Evolutionary conservation across 2,888 invertebrate species (phyloP), one percentile per base, ranked within the genome.

Genomic region (Metacarcinus magister): DNA sequence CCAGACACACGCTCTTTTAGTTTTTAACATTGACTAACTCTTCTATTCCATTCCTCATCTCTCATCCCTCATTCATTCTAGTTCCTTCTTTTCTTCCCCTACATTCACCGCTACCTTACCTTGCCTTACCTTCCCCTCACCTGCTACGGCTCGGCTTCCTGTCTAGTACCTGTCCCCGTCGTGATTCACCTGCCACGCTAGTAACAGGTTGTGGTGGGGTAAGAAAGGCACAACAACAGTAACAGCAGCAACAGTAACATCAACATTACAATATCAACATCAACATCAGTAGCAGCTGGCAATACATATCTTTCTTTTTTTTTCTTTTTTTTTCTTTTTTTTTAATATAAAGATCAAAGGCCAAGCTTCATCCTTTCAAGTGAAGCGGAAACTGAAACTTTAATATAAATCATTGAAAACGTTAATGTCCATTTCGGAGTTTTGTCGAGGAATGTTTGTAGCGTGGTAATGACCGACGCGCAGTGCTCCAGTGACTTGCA

Each of bases 381-480:
- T 75, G 75, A 75, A 28, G 75, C 75, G 75, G 75, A 75, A 75
- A 75, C 10, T 75, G 75, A 75, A 75, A 23, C 75, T 28, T 75
- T 75, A 75, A 75, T 28, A 28, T 75, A 28, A n/a, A 75, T 28
- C 75, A 75, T 2, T 75, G 28, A 75, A 75, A 23, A 75, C 75
- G 75, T 75, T 10, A 75, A 75, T 75, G 75, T 75, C 28, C 75
- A 75, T n/a, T n/a, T 23, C n/a, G 28, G 75, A 28, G 28, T 67
- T 75, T 23, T 28, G 75, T 5, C 28, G 28, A 28, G 75, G 75
- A 75, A 75, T 75, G 28, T 75, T 75, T 75, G 75, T n/a, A 23
- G 75, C 75, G 75, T 75, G 75, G 28, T 75, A n/a, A 75, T 75
- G 75, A 75, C 75, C n/a, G 8, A n/a, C 75, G 28, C 75, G n/a